Conservation (phyloP, 2,113 vertebrate genomes). For the Centropristis striata region DNA sequence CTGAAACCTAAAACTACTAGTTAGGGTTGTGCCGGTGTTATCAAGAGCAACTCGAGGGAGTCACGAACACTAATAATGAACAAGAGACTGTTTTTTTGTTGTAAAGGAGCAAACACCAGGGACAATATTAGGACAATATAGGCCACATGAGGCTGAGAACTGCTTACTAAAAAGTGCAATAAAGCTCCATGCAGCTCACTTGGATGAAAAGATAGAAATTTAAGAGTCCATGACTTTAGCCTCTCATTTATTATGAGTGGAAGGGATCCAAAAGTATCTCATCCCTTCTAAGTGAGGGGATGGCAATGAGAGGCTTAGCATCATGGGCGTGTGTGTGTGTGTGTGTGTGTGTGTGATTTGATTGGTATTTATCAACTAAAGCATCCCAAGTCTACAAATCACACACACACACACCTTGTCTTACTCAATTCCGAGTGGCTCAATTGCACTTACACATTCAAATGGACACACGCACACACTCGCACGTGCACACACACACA, state of each 20-base stretch:
- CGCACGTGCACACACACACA: neutral
- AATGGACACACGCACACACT: neutral
- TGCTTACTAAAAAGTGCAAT: constrained; percentile 58
- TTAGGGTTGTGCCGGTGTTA: neutral
- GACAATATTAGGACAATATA: constrained; percentile 46
- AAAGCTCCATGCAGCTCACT: constrained; percentile 50
- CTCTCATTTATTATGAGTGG: constrained; percentile 46
- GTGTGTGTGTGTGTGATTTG: neutral
- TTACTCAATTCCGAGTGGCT: neutral
- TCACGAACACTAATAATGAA: constrained; percentile 21
- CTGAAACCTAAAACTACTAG: neutral
- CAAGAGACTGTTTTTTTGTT: constrained; percentile 16
- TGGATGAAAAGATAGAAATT: constrained; percentile 48
- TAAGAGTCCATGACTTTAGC: constrained; percentile 40
- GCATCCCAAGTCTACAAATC: neutral
- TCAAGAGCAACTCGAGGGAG: constrained; percentile 10
- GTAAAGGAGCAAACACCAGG: constrained; percentile 20
- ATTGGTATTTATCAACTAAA: constrained; percentile 32
- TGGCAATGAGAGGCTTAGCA: constrained; percentile 31
- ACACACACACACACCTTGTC: neutral
- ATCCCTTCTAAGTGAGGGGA: constrained; percentile 32
- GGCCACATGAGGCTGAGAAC: constrained; percentile 36
- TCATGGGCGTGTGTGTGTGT: neutral
- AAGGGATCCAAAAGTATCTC: constrained; percentile 46
- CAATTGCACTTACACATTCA: too few species aligned